Evolutionary conservation across 2,888 invertebrate species (phyloP), one percentile per base, ranked within the genome.

Genomic region (Serripes groenlandicus): DNA sequence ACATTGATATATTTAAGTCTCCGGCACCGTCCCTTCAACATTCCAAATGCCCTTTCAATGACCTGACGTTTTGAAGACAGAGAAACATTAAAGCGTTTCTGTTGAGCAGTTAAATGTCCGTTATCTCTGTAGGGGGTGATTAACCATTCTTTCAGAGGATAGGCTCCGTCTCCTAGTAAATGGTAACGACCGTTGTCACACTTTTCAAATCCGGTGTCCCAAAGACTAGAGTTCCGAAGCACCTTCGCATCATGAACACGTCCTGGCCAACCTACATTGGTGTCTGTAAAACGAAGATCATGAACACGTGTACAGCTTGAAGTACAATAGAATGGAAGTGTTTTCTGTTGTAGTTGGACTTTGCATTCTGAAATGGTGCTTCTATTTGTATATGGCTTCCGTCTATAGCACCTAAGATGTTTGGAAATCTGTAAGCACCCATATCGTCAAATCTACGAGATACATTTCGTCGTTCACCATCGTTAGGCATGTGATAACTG

Each of bases 221-320:
- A 86, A 30, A 87, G 49, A 42, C 58, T 52, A 23, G 82, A 84
- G 62, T 82, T 82, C 34, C 72, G 26, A 21, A 80, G 69, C 32
- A 87, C 87, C 30, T 76, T 78, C 0, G 84, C 80, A 75, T 84
- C 87, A 74, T 87, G 80, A 5, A 82, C 80, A 21, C 82, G 42
- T 11, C 82, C 82, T 49, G 82, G 80, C 82, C 82, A 85, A 28
- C 84, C 86, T n/a, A 85, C 73, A 81, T 78, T 75, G 15, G 81
- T 58, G 42, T 80, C 83, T 26, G 60, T 76, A 62, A 82, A 78
- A 35, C 18, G 30, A 18, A 82, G 35, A 70, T 79, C 49, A 52
- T 79, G 37, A n/a, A 32, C 11, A 69, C 77, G n/a, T n/a, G n/a
- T n/a, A n/a, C n/a, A n/a, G n/a, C n/a, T n/a, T n/a, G n/a, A 28